Base-by-base conservation (phyloP, 2,113 vertebrate genomes). In the Heptranchias perlo region DNA sequence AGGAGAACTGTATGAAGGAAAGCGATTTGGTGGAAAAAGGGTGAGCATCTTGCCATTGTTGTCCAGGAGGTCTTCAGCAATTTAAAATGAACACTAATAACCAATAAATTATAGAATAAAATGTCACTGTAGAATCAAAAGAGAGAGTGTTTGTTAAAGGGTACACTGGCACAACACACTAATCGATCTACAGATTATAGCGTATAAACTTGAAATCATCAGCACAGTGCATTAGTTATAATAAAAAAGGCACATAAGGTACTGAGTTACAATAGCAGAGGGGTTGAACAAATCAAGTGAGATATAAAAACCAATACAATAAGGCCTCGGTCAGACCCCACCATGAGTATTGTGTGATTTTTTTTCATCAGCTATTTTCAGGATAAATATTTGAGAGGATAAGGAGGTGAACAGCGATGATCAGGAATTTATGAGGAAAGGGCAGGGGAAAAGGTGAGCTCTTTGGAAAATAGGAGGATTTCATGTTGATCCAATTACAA, bases 11-110 rank as follows among this genome's bases (percentile, higher is more conserved):
- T 99, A 99, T 0, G 98, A 99, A 61, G 98, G 98, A 4, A 98
- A 98, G 96, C 97, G 98, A 58, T 98, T 99, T 97, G 97, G 98
- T 96, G 98, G 98, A 13, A 98, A 99, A 97, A 96, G 98, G 97
- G 98, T 99, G 96, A 97, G 98, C 96, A 49, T 52, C 44, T 67
- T 96, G 28, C 69, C 84, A 35, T 31, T 69, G 23, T 49, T 95
- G 25, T 35, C 89, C 61, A 23, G 28, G 16, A 44, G 14, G 18
- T 39, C 35, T 64, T 39, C 2, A 62, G 2, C 21, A 62, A 93
- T 62, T 39, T 39, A n/a, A n/a, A n/a, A n/a, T n/a, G n/a, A n/a
- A n/a, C n/a, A 62, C 16, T 93, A 35, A 1, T 64, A 39, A 18
- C 21, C 61, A 91, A 61, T 93, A 82, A 82, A 82, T 82, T 82